These are phyloP conservation scores for Mactromeris polynyma DNA, from an alignment of 2,888 invertebrate species.

Conservation along the genomic window DNA sequence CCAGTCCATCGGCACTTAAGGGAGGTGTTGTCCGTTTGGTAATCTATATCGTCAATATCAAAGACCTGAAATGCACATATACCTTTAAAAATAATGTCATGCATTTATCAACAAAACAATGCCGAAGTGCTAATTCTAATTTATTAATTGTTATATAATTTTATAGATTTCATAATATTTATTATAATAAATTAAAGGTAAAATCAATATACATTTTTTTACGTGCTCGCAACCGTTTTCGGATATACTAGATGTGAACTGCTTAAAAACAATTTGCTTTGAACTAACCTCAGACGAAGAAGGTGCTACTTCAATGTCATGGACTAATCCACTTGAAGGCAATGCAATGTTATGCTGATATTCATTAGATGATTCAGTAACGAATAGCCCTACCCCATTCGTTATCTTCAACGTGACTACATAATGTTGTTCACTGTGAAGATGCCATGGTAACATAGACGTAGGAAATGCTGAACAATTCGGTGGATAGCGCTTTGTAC, in stretches of 20 bases:
- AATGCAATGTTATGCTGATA: slow-evolving; percentile 22
- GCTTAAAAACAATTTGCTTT: no score
- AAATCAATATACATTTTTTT: no score
- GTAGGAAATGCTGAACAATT: slow-evolving; percentile 3
- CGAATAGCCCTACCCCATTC: slow-evolving; percentile 23
- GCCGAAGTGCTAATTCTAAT: no score
- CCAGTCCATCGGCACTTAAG: slow-evolving; percentile 39
- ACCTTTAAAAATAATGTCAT: no score
- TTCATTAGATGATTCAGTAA: neutral
- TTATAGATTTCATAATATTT: no score
- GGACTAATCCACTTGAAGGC: slow-evolving; percentile 26
- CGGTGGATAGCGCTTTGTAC: neutral
- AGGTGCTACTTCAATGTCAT: slow-evolving; percentile 2
- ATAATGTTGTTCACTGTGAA: slow-evolving; percentile 27
- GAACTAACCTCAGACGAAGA: no score
- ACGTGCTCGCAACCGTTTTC: no score
- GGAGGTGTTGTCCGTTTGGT: slow-evolving; percentile 25
- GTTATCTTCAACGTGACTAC: slow-evolving; percentile 32
- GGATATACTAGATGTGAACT: no score
- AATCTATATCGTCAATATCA: slow-evolving; percentile 52
- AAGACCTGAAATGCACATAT: neutral
- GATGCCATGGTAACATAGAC: slow-evolving; percentile 21
- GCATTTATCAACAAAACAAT: no score
- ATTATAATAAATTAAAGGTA: no score
- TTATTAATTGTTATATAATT: no score